Percentiles rank a stretch among this genome's conserved stretches.
Evolutionary conservation across 2,113 vertebrate species (phyloP).

Genomic region (Malurus alboscapulatus): DNA sequence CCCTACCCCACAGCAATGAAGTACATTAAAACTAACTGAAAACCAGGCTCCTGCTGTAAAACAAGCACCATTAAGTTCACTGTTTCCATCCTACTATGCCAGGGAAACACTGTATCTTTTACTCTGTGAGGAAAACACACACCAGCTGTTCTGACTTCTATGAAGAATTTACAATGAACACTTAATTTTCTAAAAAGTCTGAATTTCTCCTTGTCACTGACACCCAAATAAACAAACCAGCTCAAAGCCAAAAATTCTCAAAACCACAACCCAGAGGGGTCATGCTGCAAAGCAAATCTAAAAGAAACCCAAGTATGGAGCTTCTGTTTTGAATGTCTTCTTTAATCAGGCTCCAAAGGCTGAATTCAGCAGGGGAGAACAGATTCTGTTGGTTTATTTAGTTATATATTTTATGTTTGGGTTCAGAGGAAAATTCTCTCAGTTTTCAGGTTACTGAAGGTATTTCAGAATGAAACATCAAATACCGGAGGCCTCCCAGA

Average conservation of each 20-base stretch:
- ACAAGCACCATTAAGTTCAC: neutral
- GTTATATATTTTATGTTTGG: neutral
- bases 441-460: neutral
- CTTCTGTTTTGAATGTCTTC: conserved; percentile 5
- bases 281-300: neutral
- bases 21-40: neutral
- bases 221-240: neutral
- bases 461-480: conserved; percentile 9
- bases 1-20: neutral
- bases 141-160: neutral
- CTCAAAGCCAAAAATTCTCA: neutral
- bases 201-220: conserved; percentile 20
- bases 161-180: neutral
- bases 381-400: neutral
- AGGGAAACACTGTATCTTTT: neutral
- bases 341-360: conserved; percentile 11
- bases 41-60: neutral
- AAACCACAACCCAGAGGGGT: neutral
- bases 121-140: neutral
- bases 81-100: neutral
- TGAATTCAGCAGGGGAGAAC: neutral
- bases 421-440: neutral
- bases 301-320: neutral
- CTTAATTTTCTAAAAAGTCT: neutral
- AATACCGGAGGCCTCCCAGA: neutral